Evolutionary conservation across 2,888 invertebrate genomes (phyloP).

Genomic region (Exocentrus adspersus): DNA sequence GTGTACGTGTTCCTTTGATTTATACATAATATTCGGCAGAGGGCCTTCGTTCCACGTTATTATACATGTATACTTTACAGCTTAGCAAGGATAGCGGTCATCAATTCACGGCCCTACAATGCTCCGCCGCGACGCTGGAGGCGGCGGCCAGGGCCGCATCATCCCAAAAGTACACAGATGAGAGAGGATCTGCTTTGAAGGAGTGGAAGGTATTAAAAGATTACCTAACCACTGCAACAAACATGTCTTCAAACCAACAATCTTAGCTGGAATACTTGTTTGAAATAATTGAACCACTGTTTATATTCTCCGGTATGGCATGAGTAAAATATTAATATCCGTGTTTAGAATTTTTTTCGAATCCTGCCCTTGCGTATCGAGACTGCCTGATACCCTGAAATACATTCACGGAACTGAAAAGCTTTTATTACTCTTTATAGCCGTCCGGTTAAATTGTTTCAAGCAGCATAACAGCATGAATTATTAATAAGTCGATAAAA

Average conservation of each 20-base stretch:
- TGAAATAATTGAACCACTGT: no score
- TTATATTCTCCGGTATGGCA: no score
- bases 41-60: slow-evolving; percentile 41
- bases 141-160: slow-evolving; percentile 19
- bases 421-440: slow-evolving; percentile 48
- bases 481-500: slow-evolving; percentile 48
- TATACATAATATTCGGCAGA: slow-evolving; percentile 55
- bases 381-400: slow-evolving; percentile 41
- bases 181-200: neutral
- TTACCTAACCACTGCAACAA: no score
- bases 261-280: no score
- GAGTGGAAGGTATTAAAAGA: neutral
- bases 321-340: no score
- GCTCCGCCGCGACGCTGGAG: slow-evolving; percentile 7
- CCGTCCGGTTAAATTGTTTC: slow-evolving; percentile 47
- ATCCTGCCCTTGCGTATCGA: slow-evolving; percentile 34
- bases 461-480: slow-evolving; percentile 46
- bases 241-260: no score
- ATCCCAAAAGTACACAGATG: slow-evolving; percentile 2
- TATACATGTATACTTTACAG: slow-evolving; percentile 51
- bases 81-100: slow-evolving; percentile 49
- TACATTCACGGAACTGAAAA: slow-evolving; percentile 45
- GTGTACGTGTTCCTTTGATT: slow-evolving; percentile 54
- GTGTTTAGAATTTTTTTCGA: no score
- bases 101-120: slow-evolving; percentile 41